Conservation (phyloP, 2,797 vertebrate species). For the Acrossocheilus wenchowensis region DNA sequence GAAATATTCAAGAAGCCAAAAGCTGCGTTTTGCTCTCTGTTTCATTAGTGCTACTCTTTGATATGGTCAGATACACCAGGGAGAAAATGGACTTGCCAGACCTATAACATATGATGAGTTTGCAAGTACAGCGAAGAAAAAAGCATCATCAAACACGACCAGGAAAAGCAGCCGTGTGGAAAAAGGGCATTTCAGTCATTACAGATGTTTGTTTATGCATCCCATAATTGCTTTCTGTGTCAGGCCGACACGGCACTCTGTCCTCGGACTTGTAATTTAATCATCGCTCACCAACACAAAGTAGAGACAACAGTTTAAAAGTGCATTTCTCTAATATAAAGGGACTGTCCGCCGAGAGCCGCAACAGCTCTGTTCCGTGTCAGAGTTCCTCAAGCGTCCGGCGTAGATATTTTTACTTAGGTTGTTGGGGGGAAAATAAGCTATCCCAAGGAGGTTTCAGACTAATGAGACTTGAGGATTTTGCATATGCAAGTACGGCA, state of each 20-base stretch:
- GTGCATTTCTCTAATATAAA: constrained; percentile 28
- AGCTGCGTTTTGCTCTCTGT: not conserved
- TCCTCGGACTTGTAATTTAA: constrained; percentile 9
- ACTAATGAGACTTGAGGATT: constrained; percentile 58
- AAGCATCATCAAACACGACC: not conserved
- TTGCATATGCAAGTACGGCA: constrained; percentile 55
- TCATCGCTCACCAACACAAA: constrained; percentile 27
- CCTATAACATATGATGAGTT: constrained; percentile 20
- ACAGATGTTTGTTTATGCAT: constrained; percentile 35
- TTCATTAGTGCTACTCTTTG: constrained; percentile 44
- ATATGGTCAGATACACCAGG: constrained; percentile 27
- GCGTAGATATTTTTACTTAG: constrained; percentile 36
- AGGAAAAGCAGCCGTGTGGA: constrained; percentile 17
- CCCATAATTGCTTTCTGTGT: constrained; percentile 31
- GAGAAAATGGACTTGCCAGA: constrained; percentile 11
- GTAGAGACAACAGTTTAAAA: constrained; percentile 7
- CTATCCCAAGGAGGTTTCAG: constrained; percentile 45
- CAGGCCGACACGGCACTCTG: not conserved
- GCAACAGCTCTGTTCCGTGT: not conserved
- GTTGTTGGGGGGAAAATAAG: constrained; percentile 46
- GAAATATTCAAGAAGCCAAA: constrained; percentile 41
- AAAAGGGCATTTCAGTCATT: constrained; percentile 37
- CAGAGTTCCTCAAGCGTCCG: constrained; percentile 33
- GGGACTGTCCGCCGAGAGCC: not conserved
- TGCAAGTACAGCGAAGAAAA: constrained; percentile 20